A percentile compares a stretch with the other conserved stretches of the same genome.
Evolutionary conservation across 2,888 invertebrate genomes (phyloP).

Genomic region (Parasteatoda lunata): DNA sequence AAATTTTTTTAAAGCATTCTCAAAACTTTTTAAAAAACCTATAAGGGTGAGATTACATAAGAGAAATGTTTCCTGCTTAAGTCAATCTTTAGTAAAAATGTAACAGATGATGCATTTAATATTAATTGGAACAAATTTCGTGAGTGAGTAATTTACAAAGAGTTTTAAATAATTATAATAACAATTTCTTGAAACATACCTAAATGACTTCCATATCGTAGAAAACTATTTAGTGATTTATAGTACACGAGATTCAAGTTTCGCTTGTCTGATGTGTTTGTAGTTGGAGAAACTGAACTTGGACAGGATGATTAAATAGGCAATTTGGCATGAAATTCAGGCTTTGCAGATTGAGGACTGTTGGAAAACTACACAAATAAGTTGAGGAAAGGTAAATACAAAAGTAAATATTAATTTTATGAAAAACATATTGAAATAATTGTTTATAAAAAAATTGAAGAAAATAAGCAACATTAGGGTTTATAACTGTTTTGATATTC

Average conservation of each 20-base stretch:
- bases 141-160: too few species aligned
- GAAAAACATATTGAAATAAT: too few species aligned
- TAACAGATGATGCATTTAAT: too few species aligned
- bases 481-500: too few species aligned
- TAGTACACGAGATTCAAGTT: slow-evolving; percentile 78
- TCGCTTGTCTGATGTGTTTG: slow-evolving; percentile 76
- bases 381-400: background rate
- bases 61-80: background rate
- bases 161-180: too few species aligned
- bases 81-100: too few species aligned
- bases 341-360: slow-evolving; percentile 58
- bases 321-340: slow-evolving; percentile 31
- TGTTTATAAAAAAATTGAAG: too few species aligned
- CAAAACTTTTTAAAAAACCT: background rate
- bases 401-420: too few species aligned
- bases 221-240: slow-evolving; percentile 78
- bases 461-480: too few species aligned
- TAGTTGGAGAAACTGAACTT: background rate
- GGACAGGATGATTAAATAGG: slow-evolving; percentile 2
- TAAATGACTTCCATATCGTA: slow-evolving; percentile 77
- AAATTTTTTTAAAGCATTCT: too few species aligned
- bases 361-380: slow-evolving; percentile 15
- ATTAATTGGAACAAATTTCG: too few species aligned
- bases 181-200: slow-evolving; percentile 70
- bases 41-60: background rate